Conservation (phyloP, 1,140 invertebrate genomes). For the Neelides sp. region DNA sequence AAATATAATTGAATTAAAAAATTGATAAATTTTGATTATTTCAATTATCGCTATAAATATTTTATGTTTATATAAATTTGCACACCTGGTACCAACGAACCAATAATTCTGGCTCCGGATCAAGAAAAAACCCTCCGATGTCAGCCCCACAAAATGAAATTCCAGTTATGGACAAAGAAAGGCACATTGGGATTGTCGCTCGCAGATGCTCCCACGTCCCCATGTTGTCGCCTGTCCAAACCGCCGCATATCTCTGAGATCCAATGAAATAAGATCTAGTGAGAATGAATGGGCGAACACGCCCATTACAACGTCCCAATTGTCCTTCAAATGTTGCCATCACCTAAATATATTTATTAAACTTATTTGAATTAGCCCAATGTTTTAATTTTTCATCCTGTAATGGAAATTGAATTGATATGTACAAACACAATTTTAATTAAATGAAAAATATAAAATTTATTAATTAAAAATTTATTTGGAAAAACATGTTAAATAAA, state of each 20-base stretch:
- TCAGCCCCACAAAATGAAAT: slow-evolving; percentile 94
- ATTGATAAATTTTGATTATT: no score
- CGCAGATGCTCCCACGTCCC: slow-evolving; percentile 91
- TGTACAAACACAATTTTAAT: no score
- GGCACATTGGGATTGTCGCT: slow-evolving; percentile 81
- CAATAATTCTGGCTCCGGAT: slow-evolving; percentile 82
- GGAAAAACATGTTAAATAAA: no score
- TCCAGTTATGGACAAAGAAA: slow-evolving; percentile 77
- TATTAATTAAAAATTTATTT: no score
- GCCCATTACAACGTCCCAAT: slow-evolving; percentile 51
- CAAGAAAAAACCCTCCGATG: slow-evolving; percentile 95
- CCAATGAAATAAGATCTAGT: slow-evolving; percentile 84
- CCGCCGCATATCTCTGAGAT: slow-evolving; percentile 74
- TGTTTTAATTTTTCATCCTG: no score
- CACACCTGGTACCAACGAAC: slow-evolving; percentile 92
- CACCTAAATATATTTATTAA: no score
- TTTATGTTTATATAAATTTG: no score
- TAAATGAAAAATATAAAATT: no score
- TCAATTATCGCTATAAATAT: no score
- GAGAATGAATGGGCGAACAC: slow-evolving; percentile 77
- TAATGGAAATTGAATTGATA: no score
- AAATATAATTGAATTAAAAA: no score
- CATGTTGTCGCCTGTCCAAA: slow-evolving; percentile 97
- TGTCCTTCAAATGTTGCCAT: slow-evolving; percentile 66
- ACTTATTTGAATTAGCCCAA: no score